Evolutionary conservation across 2,797 vertebrate genomes (phyloP).

Genomic region (Linurgus olivaceus): DNA sequence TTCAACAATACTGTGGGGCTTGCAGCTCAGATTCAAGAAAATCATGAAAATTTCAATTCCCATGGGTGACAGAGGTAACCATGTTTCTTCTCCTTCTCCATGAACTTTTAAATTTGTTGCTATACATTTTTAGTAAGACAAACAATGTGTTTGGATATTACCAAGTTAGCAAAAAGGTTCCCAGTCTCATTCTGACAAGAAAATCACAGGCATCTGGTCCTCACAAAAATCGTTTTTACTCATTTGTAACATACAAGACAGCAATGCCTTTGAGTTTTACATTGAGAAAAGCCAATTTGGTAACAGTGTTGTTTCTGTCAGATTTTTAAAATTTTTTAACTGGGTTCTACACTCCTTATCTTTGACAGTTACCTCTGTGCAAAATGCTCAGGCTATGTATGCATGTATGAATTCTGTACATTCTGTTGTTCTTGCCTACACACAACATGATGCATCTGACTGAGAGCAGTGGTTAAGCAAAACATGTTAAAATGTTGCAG

Average conservation of each 20-base stretch:
- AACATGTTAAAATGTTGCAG: not conserved
- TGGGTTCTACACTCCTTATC: accelerated
- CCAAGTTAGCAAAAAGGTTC: not conserved
- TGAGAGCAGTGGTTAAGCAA: not conserved
- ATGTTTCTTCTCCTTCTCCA: not conserved
- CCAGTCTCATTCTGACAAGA: not conserved
- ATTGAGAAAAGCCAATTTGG: not conserved
- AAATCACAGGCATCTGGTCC: not conserved
- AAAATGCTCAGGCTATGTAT: not conserved
- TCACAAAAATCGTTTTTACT: not conserved
- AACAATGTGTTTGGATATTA: not conserved
- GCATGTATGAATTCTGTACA: not conserved
- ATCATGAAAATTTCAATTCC: not conserved
- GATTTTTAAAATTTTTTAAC: not conserved
- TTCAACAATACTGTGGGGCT: not conserved
- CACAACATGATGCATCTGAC: not conserved
- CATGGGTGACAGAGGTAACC: not conserved
- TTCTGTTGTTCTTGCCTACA: not conserved
- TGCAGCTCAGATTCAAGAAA: not conserved
- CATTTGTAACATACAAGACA: not conserved
- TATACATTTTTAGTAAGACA: not conserved
- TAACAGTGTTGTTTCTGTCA: not conserved
- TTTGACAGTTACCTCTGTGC: not conserved
- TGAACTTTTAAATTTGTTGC: not conserved
- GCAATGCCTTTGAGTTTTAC: not conserved